Base-by-base conservation (phyloP, 2,888 invertebrate genomes). In the Trilocha varians region DNA sequence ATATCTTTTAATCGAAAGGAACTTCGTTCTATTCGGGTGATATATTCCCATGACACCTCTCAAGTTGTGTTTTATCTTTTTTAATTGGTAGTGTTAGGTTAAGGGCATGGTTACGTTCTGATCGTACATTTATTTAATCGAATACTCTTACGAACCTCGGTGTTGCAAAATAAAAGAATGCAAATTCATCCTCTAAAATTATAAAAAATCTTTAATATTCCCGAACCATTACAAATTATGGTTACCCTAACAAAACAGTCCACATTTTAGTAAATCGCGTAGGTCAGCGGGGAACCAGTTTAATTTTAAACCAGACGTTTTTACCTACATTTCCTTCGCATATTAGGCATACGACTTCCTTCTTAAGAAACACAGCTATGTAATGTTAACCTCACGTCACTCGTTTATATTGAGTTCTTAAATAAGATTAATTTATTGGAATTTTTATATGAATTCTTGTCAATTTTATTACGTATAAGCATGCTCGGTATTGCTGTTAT, bases 261-360 rank as follows among this genome's bases (percentile, higher is more conserved):
- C 8, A 3, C 3, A 25, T 25, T 3, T 3, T 11, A 25, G 8
- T 25, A 25, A 25, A 9, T 25, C 25, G 11, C 25, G 8, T 25
- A 25, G 25, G 25, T 25, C 2, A 11, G 25, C 25, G 25, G 11
- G n/a, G 25, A 25, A 9, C 25, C 25, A 25, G 25, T 25, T 25
- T 25, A 11, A 17, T 1, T n/a, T n/a, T 3, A 36, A 35, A 17
- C 13, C 1, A 16, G 11, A 5, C 16, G 25, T 25, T 25, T 25
- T 25, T 25, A 25, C 25, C 11, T 25, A 25, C 11, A 25, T 25
- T 25, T 25, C 25, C 25, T 25, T 25, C 11, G 1, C 44, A 41
- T 46, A 53, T 53, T 50, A 47, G 50, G 37, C 9, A 36, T 32
- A 36, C 6, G 18, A 25, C 16, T 38, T 42, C 42, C 32, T 38